A percentile compares a stretch with the other conserved stretches of the same genome.
Evolutionary conservation across 2,797 vertebrate genomes (phyloP).

Genomic region (Sphenopsis melanotis): DNA sequence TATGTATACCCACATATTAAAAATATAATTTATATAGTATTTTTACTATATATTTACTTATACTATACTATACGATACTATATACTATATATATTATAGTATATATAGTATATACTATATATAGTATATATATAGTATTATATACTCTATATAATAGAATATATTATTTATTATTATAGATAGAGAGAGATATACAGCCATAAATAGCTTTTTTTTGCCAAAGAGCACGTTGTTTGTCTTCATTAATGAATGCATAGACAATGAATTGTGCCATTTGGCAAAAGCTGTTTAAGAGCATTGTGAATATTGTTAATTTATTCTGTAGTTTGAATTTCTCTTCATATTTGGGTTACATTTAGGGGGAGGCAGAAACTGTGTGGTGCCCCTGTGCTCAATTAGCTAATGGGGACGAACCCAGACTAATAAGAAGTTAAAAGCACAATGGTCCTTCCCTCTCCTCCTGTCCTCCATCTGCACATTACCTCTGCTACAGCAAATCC

Average conservation of each 20-base stretch:
- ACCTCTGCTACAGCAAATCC: background rate
- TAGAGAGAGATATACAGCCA: background rate
- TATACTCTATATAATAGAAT: no score
- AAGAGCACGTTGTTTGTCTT: background rate
- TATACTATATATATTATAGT: no score
- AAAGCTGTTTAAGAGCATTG: background rate
- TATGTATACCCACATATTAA: background rate
- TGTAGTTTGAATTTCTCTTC: background rate
- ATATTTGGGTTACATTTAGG: background rate
- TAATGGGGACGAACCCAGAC: background rate
- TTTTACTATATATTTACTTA: background rate
- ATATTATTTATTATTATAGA: background rate
- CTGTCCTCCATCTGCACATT: accelerated
- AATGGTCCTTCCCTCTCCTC: background rate
- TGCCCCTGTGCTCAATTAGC: background rate
- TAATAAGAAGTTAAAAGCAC: background rate
- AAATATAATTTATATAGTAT: background rate
- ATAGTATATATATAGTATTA: no score
- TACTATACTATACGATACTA: no score
- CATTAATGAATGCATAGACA: background rate
- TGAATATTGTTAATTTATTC: background rate
- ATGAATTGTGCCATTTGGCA: background rate
- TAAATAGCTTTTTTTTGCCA: background rate
- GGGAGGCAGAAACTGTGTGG: background rate
- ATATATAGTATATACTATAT: no score